Percentiles rank a stretch among this genome's conserved stretches.
Evolutionary conservation across 2,113 vertebrate species (phyloP).

Genomic region (Plotosus lineatus): DNA sequence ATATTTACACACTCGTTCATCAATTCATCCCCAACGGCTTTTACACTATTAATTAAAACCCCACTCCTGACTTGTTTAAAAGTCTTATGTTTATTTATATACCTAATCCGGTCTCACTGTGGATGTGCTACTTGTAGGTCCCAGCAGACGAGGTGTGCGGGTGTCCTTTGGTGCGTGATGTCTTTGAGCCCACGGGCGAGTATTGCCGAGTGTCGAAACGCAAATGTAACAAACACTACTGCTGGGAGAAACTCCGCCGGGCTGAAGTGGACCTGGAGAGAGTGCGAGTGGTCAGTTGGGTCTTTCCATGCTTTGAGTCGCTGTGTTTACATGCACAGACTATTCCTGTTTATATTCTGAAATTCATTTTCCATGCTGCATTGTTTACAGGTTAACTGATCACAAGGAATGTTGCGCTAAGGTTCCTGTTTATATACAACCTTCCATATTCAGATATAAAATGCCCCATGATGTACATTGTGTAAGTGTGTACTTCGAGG

Average conservation of each 20-base stretch:
- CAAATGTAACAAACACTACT: constrained; percentile 91
- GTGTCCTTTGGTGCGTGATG: constrained; percentile 86
- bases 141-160: constrained; percentile 87
- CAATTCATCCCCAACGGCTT: background rate
- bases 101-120: background rate
- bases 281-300: constrained; percentile 80
- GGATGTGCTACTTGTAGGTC: constrained; percentile 65
- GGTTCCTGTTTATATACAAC: too few species aligned
- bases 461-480: too few species aligned
- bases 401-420: too few species aligned
- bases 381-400: too few species aligned
- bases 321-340: background rate
- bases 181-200: constrained; percentile 86
- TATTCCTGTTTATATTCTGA: too few species aligned
- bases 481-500: too few species aligned
- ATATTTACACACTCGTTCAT: background rate
- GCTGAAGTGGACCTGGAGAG: constrained; percentile 91
- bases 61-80: too few species aligned
- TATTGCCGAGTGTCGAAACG: constrained; percentile 87
- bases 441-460: too few species aligned
- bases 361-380: too few species aligned
- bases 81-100: too few species aligned
- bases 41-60: background rate
- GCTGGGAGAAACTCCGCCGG: constrained; percentile 90
- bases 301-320: background rate